These are phyloP conservation scores for Epicauta chinensis DNA, from an alignment of 1,140 invertebrate species.

Conservation along the genomic window DNA sequence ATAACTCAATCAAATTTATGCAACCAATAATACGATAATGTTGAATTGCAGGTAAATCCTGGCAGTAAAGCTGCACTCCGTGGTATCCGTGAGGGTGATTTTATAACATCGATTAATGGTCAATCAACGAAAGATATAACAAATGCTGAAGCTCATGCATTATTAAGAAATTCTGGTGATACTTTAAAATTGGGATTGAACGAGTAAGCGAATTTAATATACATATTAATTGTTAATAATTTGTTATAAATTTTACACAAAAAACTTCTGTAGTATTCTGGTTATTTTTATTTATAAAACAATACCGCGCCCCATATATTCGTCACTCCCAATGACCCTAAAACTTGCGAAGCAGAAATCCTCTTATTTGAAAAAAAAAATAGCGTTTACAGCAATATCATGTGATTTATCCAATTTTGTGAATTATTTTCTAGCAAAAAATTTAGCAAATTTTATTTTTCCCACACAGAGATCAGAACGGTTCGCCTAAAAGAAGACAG, in stretches of 20 bases:
- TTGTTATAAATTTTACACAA: neutral
- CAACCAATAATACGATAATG: conserved; percentile 26
- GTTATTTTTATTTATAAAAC: no score
- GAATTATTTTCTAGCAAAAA: neutral
- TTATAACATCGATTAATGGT: conserved; percentile 74
- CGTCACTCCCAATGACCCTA: conserved; percentile 14
- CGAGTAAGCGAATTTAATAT: conserved; percentile 53
- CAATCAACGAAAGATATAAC: conserved; percentile 60
- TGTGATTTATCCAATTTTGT: neutral
- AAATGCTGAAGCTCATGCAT: conserved; percentile 67
- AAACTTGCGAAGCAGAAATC: conserved; percentile 21
- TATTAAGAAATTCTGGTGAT: conserved; percentile 64
- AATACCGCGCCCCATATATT: conserved; percentile 5
- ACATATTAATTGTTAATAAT: neutral
- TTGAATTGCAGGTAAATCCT: conserved; percentile 66
- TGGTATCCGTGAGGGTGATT: conserved; percentile 71
- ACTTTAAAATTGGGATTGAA: conserved; percentile 65
- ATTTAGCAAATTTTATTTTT: conserved; percentile 14
- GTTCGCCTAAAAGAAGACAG: conserved; percentile 32
- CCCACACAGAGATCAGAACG: conserved; percentile 21
- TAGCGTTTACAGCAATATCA: conserved; percentile 2
- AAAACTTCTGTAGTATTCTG: no score
- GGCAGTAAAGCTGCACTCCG: conserved; percentile 70
- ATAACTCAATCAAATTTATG: no score
- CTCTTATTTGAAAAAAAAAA: conserved; percentile 9